Conservation (phyloP, 2,797 vertebrate genomes). For the Rhinophrynus dorsalis region DNA sequence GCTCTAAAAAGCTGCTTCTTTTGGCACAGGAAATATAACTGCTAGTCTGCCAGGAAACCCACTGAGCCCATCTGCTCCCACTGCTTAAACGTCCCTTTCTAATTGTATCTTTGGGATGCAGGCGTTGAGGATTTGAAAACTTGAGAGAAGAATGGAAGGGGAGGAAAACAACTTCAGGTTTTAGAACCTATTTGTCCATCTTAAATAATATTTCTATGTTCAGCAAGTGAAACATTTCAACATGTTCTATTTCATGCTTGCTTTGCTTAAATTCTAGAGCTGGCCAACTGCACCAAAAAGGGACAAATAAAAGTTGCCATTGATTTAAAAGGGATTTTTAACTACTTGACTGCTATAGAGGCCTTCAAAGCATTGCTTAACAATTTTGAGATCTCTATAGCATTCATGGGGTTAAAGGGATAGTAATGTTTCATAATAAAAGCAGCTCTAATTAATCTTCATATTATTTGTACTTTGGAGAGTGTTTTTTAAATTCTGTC, state of each 20-base stretch:
- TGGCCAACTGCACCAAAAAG: too few species aligned
- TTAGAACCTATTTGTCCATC: conserved; percentile 36
- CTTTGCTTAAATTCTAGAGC: too few species aligned
- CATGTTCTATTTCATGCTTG: background rate
- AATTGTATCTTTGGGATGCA: conserved; percentile 44
- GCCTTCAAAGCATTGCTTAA: too few species aligned
- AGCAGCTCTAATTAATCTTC: too few species aligned
- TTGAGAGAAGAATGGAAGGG: conserved; percentile 7
- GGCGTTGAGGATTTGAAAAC: conserved; percentile 29
- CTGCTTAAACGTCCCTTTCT: conserved; percentile 32
- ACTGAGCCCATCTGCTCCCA: conserved; percentile 41
- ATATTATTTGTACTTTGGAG: too few species aligned
- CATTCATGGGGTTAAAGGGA: too few species aligned
- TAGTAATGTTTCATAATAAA: too few species aligned
- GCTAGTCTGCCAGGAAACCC: conserved; percentile 35
- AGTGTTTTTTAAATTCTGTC: too few species aligned
- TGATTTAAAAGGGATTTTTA: too few species aligned
- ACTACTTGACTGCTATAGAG: too few species aligned
- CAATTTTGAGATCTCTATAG: too few species aligned
- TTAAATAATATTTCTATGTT: conserved; percentile 27
- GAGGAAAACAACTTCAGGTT: conserved; percentile 4
- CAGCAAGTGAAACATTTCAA: background rate
- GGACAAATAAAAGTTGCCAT: too few species aligned
- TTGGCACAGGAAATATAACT: conserved; percentile 24
- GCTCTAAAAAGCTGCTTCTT: conserved; percentile 38